phyloP scores from a whole-genome alignment of 2,888 invertebrate genomes.

The Hyppa rectilinea region DNA sequence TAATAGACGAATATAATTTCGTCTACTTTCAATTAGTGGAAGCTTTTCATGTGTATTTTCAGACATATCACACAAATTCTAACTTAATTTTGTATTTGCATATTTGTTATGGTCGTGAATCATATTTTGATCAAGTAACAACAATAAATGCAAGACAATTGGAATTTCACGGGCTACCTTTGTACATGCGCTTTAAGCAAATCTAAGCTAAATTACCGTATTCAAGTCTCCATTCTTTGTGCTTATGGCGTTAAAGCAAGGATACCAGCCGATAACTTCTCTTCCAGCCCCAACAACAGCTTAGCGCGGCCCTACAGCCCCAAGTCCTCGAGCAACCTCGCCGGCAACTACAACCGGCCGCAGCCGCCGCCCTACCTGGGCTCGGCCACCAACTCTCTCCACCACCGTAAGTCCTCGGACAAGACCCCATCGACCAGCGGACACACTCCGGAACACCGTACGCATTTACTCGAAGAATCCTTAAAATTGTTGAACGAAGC shows the following conservation, averaged over 20 bases:
- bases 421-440: conserved; percentile 76
- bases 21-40: no score
- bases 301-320: conserved; percentile 89
- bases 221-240: background rate
- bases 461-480: conserved; percentile 85
- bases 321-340: conserved; percentile 83
- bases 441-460: conserved; percentile 81
- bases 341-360: conserved; percentile 86
- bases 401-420: conserved; percentile 80
- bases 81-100: no score
- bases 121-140: no score
- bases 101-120: no score
- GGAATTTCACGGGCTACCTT: no score
- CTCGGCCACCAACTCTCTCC: conserved; percentile 81
- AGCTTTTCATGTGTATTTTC: no score
- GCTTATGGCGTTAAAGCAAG: background rate
- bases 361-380: conserved; percentile 88
- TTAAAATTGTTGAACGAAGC: conserved; percentile 87
- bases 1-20: no score
- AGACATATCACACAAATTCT: no score
- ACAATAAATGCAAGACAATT: no score
- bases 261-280: background rate
- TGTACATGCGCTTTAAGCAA: background rate
- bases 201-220: background rate
- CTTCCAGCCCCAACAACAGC: conserved; percentile 90